Conservation (phyloP, 2,113 vertebrate genomes). For the Australoheros scitulus region DNA sequence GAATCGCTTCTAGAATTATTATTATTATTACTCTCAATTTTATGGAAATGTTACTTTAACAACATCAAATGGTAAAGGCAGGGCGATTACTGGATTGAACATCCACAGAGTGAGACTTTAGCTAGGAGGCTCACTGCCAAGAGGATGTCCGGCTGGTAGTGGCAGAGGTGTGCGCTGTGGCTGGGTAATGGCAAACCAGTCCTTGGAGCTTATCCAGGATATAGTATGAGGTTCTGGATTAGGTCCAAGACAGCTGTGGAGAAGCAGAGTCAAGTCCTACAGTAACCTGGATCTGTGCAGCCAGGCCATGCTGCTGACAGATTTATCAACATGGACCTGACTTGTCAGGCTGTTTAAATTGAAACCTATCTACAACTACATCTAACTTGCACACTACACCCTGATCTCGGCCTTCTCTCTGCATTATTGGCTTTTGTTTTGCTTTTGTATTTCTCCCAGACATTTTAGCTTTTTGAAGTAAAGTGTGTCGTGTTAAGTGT, state of each 20-base stretch:
- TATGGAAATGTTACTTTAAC: neutral
- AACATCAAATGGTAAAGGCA: neutral
- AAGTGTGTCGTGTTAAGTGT: neutral
- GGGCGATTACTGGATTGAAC: neutral
- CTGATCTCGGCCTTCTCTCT: neutral
- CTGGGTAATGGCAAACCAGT: slow-evolving; percentile 44
- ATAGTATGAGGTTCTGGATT: slow-evolving; percentile 76
- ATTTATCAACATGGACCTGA: slow-evolving; percentile 69
- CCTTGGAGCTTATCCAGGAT: slow-evolving; percentile 71
- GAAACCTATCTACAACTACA: slow-evolving; percentile 49
- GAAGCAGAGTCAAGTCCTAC: slow-evolving; percentile 72
- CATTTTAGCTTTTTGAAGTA: neutral
- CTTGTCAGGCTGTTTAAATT: slow-evolving; percentile 49
- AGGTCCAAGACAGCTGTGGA: slow-evolving; percentile 75
- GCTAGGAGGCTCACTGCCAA: slow-evolving; percentile 57
- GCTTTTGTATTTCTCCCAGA: neutral
- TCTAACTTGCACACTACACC: slow-evolving; percentile 21
- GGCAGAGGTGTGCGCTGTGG: slow-evolving; percentile 43
- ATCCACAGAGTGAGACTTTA: slow-evolving; percentile 26
- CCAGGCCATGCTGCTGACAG: slow-evolving; percentile 63
- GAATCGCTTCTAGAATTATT: slow-evolving; percentile 4
- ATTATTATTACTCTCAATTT: neutral
- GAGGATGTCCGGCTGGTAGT: slow-evolving; percentile 60
- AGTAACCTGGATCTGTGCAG: slow-evolving; percentile 66
- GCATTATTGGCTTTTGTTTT: neutral